phyloP scores from a whole-genome alignment of 2,888 invertebrate species.

The Eubasilissa splendida region DNA sequence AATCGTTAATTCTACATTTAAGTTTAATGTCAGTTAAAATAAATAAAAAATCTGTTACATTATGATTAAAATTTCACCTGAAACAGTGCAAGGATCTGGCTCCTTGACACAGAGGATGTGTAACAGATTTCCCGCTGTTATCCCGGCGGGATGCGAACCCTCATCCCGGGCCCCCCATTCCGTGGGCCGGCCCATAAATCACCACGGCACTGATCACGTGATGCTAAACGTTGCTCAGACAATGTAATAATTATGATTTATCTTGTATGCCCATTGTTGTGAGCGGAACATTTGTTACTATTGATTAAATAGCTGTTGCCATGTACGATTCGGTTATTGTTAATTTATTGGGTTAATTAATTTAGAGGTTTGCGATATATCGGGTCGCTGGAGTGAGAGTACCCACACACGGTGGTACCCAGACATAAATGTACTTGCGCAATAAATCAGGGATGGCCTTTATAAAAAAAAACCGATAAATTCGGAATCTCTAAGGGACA shows the following conservation, averaged over 20 bases:
- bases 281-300: constrained; percentile 20
- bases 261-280: constrained; percentile 16
- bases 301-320: constrained; percentile 38
- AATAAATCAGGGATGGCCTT: too few relatives aligned
- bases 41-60: too few relatives aligned
- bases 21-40: too few relatives aligned
- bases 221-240: constrained; percentile 34
- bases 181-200: constrained; percentile 15
- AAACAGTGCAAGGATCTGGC: neutral
- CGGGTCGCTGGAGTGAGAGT: too few relatives aligned
- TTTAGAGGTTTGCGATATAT: neutral
- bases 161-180: constrained; percentile 4
- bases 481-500: too few relatives aligned
- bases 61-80: too few relatives aligned
- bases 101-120: constrained; percentile 29
- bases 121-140: constrained; percentile 42
- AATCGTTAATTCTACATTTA: too few relatives aligned
- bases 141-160: constrained; percentile 34
- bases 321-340: constrained; percentile 30
- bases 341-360: constrained; percentile 37
- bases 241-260: constrained; percentile 38
- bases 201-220: constrained; percentile 30
- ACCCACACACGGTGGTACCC: too few relatives aligned
- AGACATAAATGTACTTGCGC: too few relatives aligned
- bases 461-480: too few relatives aligned